A percentile compares a stretch with the other conserved stretches of the same genome.
These are phyloP conservation scores for Hydrophis major DNA, from an alignment of 2,797 vertebrate genomes.

Conservation along the genomic window DNA sequence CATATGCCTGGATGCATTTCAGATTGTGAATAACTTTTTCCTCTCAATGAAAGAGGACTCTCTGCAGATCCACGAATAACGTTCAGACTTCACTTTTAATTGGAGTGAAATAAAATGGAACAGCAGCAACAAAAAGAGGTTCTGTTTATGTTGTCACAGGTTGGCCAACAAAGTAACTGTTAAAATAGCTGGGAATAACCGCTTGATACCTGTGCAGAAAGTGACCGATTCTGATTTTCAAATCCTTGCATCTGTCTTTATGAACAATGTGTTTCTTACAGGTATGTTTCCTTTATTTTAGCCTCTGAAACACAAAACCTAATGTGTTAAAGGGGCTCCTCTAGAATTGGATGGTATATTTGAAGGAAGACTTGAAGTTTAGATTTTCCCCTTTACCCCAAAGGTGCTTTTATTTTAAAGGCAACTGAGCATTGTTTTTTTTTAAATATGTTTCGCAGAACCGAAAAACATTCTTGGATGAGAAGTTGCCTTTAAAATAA, in stretches of 20 bases:
- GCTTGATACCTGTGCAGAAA: conserved; percentile 59
- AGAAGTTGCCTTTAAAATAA: not conserved
- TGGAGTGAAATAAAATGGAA: not conserved
- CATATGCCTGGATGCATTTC: not conserved
- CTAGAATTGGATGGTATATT: not conserved
- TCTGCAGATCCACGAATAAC: not conserved
- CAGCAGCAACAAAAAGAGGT: too few relatives aligned
- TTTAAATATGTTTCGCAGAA: fast-evolving
- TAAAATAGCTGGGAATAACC: conserved; percentile 76
- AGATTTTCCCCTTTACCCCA: not conserved
- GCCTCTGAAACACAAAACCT: not conserved
- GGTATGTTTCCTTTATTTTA: conserved; percentile 66
- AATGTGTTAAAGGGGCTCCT: not conserved
- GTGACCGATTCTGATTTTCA: conserved; percentile 74
- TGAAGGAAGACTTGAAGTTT: not conserved
- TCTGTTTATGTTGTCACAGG: conserved; percentile 36
- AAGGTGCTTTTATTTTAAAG: not conserved
- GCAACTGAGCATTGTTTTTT: not conserved
- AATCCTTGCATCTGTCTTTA: conserved; percentile 69
- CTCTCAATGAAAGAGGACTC: not conserved
- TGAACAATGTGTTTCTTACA: conserved; percentile 57
- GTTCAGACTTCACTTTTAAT: not conserved
- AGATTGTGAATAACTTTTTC: not conserved
- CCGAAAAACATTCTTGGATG: not conserved
- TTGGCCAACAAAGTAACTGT: conserved; percentile 56